Conservation (phyloP, 2,888 invertebrate genomes). For the Megalurothrips usitatus region DNA sequence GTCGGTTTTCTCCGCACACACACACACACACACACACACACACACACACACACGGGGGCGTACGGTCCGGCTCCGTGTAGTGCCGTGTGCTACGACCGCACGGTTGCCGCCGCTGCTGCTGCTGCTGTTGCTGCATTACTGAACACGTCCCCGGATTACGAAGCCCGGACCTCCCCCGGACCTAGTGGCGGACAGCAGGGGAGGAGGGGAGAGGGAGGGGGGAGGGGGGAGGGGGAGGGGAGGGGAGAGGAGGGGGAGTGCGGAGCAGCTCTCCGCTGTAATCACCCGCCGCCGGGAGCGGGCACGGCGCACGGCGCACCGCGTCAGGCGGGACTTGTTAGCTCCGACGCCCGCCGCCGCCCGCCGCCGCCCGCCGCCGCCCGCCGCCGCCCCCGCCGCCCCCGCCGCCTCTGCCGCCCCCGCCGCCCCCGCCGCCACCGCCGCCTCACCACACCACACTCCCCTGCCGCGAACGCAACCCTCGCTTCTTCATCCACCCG, state of each 20-base stretch:
- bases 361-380: background rate
- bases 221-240: background rate
- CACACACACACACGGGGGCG: too few relatives aligned
- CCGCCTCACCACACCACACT: too few relatives aligned
- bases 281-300: background rate
- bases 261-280: background rate
- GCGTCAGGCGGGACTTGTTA: constrained; percentile 18
- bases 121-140: background rate
- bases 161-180: background rate
- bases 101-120: background rate
- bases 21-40: too few relatives aligned
- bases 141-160: constrained; percentile 5
- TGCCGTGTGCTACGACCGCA: too few relatives aligned
- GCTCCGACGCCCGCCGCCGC: background rate
- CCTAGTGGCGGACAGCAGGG: too few relatives aligned
- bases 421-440: too few relatives aligned
- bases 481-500: too few relatives aligned
- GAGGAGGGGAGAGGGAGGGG: background rate
- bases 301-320: background rate
- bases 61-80: too few relatives aligned
- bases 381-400: background rate
- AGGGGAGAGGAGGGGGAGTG: background rate
- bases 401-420: background rate
- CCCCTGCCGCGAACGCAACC: too few relatives aligned
- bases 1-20: too few relatives aligned